A percentile compares a stretch with the other conserved stretches of the same genome.
These are phyloP conservation scores for Reinhardtius hippoglossoides DNA, from an alignment of 2,113 vertebrate species.

Conservation along the genomic window DNA sequence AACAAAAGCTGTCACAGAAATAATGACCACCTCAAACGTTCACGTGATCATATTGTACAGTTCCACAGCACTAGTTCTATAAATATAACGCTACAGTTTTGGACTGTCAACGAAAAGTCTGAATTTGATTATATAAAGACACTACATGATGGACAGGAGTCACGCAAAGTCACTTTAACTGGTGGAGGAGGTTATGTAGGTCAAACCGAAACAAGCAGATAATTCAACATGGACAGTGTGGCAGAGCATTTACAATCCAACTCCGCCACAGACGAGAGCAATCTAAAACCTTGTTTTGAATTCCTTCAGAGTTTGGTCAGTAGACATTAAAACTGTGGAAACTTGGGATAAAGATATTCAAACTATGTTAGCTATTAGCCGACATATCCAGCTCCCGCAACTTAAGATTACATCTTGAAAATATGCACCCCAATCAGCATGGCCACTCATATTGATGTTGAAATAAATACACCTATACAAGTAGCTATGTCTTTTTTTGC, in stretches of 20 bases:
- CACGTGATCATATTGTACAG: not conserved
- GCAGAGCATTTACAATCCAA: not conserved
- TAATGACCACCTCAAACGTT: not conserved
- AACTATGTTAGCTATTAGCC: no score
- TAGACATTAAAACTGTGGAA: no score
- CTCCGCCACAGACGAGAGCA: no score
- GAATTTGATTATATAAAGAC: not conserved
- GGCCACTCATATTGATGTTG: no score
- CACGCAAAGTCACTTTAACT: not conserved
- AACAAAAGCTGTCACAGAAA: not conserved
- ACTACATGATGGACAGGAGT: not conserved
- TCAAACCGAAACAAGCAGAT: not conserved
- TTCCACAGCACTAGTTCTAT: not conserved
- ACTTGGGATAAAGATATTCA: no score
- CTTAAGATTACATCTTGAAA: no score
- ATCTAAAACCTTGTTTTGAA: no score
- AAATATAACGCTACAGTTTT: not conserved
- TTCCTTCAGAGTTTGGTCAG: no score
- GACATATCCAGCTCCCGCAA: no score
- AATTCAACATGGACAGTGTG: not conserved
- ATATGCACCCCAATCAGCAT: no score
- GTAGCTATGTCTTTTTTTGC: no score
- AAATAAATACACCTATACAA: no score
- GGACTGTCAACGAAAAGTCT: not conserved
- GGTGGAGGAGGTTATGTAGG: not conserved